phyloP scores from a whole-genome alignment of 2,113 vertebrate genomes.

The Poeciliopsis turrubarensis region DNA sequence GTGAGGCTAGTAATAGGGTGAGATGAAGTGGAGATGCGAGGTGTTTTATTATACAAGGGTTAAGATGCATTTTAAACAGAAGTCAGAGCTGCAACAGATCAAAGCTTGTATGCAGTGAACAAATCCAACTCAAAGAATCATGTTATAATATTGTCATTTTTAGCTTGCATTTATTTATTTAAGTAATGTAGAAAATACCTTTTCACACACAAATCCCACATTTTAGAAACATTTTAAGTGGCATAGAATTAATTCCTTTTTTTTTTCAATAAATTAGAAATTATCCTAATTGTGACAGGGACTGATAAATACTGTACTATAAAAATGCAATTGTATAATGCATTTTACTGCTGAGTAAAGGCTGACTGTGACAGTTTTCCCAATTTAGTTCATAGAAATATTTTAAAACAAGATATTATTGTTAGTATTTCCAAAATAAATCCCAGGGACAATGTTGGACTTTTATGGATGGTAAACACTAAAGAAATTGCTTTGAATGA shows the following conservation, averaged over 20 bases:
- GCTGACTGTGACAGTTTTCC: neutral
- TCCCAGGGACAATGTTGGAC: neutral
- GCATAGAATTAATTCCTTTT: no score
- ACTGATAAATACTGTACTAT: neutral
- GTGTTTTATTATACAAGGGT: slow-evolving; percentile 19
- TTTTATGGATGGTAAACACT: no score
- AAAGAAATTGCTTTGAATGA: neutral
- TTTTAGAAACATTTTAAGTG: no score
- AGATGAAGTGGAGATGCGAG: slow-evolving; percentile 38
- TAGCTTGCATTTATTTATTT: no score
- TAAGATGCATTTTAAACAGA: slow-evolving; percentile 30
- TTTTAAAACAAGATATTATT: neutral
- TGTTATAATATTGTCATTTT: neutral
- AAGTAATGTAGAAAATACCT: no score
- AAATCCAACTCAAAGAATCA: neutral
- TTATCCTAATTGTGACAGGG: neutral
- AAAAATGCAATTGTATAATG: neutral
- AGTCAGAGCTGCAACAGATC: slow-evolving; percentile 42
- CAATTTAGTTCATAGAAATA: neutral
- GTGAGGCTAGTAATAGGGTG: slow-evolving; percentile 57
- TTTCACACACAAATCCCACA: no score
- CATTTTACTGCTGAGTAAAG: neutral
- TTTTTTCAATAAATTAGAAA: neutral
- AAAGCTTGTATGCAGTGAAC: neutral
- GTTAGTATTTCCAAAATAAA: neutral